Evolutionary conservation across 2,113 vertebrate genomes (phyloP).

Genomic region (Chrysemys picta): DNA sequence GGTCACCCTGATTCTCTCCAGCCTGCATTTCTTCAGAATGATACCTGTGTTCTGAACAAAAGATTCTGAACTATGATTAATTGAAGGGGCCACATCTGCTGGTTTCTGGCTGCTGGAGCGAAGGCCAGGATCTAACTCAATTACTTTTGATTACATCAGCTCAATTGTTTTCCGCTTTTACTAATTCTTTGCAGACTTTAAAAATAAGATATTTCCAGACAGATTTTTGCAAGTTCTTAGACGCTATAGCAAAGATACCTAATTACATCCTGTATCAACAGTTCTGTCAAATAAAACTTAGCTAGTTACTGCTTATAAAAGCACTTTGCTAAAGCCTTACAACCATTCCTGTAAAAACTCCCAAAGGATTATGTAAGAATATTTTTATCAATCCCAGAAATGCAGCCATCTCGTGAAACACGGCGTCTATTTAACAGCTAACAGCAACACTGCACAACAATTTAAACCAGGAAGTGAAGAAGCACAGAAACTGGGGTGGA

Average conservation of each 20-base stretch:
- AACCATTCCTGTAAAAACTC: fast-evolving
- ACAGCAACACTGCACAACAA: neutral
- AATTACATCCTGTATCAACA: fast-evolving
- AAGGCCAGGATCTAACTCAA: neutral
- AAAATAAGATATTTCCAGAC: neutral
- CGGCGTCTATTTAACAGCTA: fast-evolving
- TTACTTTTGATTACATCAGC: neutral
- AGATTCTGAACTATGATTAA: neutral
- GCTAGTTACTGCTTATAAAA: no score
- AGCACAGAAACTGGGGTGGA: no score
- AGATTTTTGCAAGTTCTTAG: fast-evolving
- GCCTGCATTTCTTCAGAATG: neutral
- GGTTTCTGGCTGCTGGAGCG: neutral
- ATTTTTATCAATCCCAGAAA: fast-evolving
- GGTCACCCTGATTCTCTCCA: neutral
- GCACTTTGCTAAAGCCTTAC: fast-evolving
- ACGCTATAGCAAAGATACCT: fast-evolving
- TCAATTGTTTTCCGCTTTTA: neutral
- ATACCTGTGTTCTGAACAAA: neutral
- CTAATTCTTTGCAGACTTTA: neutral
- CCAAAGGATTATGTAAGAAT: fast-evolving
- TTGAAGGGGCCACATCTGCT: neutral
- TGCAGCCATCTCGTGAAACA: fast-evolving
- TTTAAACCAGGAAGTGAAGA: neutral
- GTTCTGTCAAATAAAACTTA: fast-evolving